Base-by-base conservation (phyloP, 2,797 vertebrate genomes). In the Poecile montanus region DNA sequence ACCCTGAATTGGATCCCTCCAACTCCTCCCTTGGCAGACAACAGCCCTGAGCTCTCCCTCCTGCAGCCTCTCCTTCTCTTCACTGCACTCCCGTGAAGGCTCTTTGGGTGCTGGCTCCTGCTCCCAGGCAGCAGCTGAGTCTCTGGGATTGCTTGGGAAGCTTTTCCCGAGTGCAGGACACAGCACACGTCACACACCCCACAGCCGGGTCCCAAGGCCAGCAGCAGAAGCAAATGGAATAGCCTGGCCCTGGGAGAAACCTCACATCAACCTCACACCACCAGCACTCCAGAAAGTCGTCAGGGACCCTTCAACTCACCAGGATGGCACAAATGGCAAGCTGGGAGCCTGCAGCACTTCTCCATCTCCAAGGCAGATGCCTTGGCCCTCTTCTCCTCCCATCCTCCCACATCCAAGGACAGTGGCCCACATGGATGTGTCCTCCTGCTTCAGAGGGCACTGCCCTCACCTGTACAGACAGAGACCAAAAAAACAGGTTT, bases 81-180 rank as follows among this genome's bases (percentile, higher is more conserved):
- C 38, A 32, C 22, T 13, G 38, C 29, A 1, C 27, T n/a, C 40
- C 68, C 3, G 3, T 3, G 2, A 45, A 14, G 0, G 8, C 10
- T 68, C 25, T 8, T 11, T 8, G 60, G 63, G 62, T 21, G 51
- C 67, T 26, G 42, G 15, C 1, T 81, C 36, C 78, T 85, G 63
- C 85, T 50, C 81, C 84, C 38, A 25, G 12, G 56, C 48, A 11
- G 45, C 10, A 19, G 26, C 51, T 42, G 21, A 57, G 45, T 4
- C 7, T 6, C 68, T 56, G 48, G 11, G 29, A 4, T 11, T 23
- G 32, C 61, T 27, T 21, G 34, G 34, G 6, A 20, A 12, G 10
- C 14, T 34, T 14, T 5, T 22, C 10, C 30, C 1, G 30, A 8
- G 16, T 48, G 54, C 42, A 34, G 79, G 54, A 27, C 27, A 27